phyloP scores from a whole-genome alignment of 2,888 invertebrate species.

The Galeopsomyia nigrocyanea region DNA sequence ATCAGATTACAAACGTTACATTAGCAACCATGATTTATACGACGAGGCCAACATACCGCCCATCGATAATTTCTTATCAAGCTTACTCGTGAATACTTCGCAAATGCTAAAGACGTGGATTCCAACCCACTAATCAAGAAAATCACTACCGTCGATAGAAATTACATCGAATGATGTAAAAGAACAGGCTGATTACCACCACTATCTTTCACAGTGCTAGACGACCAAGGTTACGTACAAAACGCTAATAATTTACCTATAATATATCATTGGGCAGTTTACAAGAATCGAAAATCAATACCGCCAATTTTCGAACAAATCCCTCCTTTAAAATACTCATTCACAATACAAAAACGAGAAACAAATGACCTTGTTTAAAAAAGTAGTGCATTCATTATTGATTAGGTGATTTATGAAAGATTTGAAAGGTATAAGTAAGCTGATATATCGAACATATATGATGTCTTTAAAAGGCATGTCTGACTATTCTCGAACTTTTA shows the following conservation, averaged over 20 bases:
- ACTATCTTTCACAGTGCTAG: neutral
- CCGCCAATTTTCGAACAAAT: no score
- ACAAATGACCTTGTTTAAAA: no score
- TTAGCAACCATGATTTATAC: conserved; percentile 12
- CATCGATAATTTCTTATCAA: conserved; percentile 23
- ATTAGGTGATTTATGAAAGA: no score
- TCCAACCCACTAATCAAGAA: neutral
- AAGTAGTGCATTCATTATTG: no score
- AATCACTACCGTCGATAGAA: neutral
- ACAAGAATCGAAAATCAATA: conserved; percentile 1
- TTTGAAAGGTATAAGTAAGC: no score
- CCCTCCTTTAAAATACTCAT: neutral
- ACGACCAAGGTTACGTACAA: neutral
- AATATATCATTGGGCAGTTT: neutral
- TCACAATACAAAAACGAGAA: neutral
- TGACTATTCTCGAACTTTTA: no score
- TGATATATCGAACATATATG: no score
- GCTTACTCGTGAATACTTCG: conserved; percentile 22
- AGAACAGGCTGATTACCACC: neutral
- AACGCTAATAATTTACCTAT: neutral
- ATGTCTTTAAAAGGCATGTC: no score
- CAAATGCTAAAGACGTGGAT: neutral
- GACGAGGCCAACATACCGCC: conserved; percentile 25
- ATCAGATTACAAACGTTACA: neutral
- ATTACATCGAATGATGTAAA: neutral